Conservation (phyloP, 2,113 vertebrate genomes). For the Larimichthys polyactis region DNA sequence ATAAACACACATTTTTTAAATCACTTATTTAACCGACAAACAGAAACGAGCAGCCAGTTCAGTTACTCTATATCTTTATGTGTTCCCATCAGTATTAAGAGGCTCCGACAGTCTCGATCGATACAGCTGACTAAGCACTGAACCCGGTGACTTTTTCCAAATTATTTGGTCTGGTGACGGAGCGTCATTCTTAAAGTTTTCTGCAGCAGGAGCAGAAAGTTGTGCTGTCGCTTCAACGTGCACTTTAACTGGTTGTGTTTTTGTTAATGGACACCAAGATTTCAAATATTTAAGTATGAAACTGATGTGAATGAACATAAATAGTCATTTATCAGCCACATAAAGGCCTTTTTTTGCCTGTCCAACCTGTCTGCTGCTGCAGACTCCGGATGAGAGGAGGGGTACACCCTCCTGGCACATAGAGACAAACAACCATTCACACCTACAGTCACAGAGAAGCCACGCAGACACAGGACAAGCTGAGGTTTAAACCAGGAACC, state of each 20-base stretch:
- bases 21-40: neutral
- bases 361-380: neutral
- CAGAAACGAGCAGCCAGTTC: neutral
- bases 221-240: neutral
- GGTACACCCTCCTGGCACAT: no score
- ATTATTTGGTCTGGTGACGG: neutral
- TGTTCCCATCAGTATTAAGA: neutral
- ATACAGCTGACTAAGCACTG: constrained; percentile 36
- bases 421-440: no score
- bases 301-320: neutral
- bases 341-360: neutral
- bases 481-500: no score
- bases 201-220: constrained; percentile 15
- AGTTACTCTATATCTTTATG: neutral
- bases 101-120: constrained; percentile 24
- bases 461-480: no score
- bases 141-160: constrained; percentile 13
- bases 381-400: no score
- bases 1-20: constrained; percentile 7
- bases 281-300: constrained; percentile 20
- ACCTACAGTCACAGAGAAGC: no score
- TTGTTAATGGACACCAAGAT: neutral
- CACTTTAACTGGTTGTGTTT: neutral
- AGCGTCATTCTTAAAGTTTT: constrained; percentile 14
- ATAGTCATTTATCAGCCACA: neutral